Evolutionary conservation across 2,113 vertebrate genomes (phyloP).

Genomic region (Sapayoa aenigma): DNA sequence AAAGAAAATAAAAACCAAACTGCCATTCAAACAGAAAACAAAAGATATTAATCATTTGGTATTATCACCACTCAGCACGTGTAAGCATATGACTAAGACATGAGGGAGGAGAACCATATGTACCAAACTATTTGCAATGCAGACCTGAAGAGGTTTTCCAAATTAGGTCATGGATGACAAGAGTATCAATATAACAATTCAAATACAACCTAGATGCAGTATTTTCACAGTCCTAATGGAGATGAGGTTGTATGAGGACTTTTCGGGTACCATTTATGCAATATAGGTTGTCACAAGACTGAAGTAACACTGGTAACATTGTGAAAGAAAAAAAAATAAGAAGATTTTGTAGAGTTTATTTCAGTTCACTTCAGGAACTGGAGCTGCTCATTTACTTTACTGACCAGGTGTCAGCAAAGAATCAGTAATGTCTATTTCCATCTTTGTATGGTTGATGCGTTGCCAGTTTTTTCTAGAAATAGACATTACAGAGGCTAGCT

Average conservation of each 20-base stretch:
- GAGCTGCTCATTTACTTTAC: neutral
- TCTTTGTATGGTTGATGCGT: neutral
- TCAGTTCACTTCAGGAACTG: neutral
- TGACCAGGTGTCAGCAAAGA: neutral
- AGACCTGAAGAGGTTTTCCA: neutral
- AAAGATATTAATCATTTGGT: slow-evolving; percentile 39
- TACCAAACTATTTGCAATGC: slow-evolving; percentile 7
- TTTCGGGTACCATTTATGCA: neutral
- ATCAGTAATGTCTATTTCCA: neutral
- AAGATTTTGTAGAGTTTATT: neutral
- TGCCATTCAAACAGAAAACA: slow-evolving; percentile 18
- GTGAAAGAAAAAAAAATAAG: neutral
- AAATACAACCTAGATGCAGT: neutral
- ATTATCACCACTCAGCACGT: slow-evolving; percentile 20
- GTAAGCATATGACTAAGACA: slow-evolving; percentile 37
- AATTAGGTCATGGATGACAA: neutral
- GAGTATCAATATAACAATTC: neutral
- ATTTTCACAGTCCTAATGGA: neutral
- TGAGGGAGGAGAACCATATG: slow-evolving; percentile 43
- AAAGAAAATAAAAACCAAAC: neutral
- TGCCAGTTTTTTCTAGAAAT: slow-evolving; percentile 19
- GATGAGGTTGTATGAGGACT: neutral
- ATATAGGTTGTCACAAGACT: neutral
- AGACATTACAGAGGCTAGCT: neutral
- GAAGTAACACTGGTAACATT: neutral